A percentile compares a stretch with the other conserved stretches of the same genome.
These are phyloP conservation scores for Caloenas nicobarica DNA, from an alignment of 2,113 vertebrate genomes.

Conservation along the genomic window DNA sequence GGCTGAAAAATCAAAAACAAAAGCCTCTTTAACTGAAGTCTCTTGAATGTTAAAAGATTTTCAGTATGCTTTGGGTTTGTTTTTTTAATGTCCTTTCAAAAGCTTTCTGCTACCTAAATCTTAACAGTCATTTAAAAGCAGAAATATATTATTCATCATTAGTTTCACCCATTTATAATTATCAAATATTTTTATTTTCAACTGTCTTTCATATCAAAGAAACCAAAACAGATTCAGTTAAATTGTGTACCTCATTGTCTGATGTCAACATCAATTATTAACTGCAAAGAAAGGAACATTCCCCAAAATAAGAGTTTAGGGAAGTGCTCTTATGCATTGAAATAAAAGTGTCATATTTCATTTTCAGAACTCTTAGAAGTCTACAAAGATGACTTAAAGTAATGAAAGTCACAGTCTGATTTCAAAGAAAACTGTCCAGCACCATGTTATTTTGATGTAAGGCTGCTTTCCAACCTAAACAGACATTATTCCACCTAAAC, in stretches of 20 bases:
- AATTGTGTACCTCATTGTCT: neutral
- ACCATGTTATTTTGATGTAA: neutral
- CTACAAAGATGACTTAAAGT: neutral
- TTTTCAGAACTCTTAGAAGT: neutral
- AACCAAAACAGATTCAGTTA: neutral
- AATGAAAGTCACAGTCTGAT: neutral
- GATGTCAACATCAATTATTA: neutral
- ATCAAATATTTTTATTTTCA: neutral
- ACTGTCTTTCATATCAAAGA: neutral
- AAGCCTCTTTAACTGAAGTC: neutral
- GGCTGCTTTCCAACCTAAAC: neutral
- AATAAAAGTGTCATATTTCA: neutral
- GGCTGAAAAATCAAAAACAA: conserved; percentile 73
- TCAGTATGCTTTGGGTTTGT: neutral
- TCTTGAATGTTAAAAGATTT: neutral
- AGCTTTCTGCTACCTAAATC: neutral
- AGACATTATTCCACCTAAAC: neutral
- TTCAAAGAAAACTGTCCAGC: neutral
- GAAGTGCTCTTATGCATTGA: neutral
- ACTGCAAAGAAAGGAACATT: neutral
- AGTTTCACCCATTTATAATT: neutral
- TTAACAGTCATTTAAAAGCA: neutral
- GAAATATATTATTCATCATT: neutral
- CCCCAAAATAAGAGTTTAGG: neutral
- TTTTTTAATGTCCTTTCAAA: neutral